These are phyloP conservation scores for Solea senegalensis DNA, from an alignment of 2,113 vertebrate species.

Conservation along the genomic window DNA sequence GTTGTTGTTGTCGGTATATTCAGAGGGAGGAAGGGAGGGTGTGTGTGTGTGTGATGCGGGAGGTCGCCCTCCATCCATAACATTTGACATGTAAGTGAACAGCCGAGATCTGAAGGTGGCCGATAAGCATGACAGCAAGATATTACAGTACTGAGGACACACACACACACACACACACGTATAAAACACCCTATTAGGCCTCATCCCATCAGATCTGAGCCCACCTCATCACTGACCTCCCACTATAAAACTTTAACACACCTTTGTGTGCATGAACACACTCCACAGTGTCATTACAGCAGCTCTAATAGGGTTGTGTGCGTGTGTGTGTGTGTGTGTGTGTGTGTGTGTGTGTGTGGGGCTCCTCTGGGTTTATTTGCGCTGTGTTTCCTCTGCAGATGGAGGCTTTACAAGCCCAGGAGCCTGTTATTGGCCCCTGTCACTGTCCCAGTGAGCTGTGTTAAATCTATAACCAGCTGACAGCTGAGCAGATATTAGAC, in stretches of 20 bases:
- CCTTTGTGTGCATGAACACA: conserved; percentile 62
- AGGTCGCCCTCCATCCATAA: conserved; percentile 45
- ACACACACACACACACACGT: conserved; percentile 34
- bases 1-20: too few relatives aligned
- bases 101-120: conserved; percentile 44
- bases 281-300: conserved; percentile 67
- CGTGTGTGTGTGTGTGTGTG: conserved; percentile 48
- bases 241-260: conserved; percentile 76
- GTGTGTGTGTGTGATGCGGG: neutral
- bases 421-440: conserved; percentile 73
- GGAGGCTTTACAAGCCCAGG: conserved; percentile 75
- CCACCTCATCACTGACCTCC: conserved; percentile 76
- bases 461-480: conserved; percentile 75
- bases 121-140: conserved; percentile 49
- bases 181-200: conserved; percentile 72
- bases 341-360: conserved; percentile 51
- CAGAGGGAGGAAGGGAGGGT: neutral
- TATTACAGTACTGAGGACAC: conserved; percentile 22
- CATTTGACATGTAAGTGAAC: conserved; percentile 57
- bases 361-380: conserved; percentile 74
- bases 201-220: conserved; percentile 74
- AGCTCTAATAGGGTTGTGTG: conserved; percentile 68
- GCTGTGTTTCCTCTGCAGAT: conserved; percentile 73
- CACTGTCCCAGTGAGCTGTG: conserved; percentile 71
- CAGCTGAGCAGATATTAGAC: conserved; percentile 67